Conservation (phyloP, 2,888 invertebrate genomes). For the Teinopalpus imperialis region DNA sequence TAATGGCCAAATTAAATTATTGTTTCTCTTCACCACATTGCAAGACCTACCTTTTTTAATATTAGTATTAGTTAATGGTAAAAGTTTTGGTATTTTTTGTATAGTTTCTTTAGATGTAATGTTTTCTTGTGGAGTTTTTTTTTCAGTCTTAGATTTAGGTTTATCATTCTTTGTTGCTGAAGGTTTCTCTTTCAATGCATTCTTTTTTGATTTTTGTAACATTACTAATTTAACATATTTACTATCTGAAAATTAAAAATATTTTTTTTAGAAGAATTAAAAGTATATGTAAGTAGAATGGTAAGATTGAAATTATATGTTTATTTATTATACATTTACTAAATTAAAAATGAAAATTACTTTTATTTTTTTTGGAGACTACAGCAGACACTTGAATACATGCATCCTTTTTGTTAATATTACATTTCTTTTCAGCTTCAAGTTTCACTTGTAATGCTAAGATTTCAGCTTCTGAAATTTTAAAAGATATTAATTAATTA, state of each 20-base stretch:
- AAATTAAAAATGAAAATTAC: too few species aligned
- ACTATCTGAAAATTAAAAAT: conserved; percentile 45
- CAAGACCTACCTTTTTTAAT: conserved; percentile 56
- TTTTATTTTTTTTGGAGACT: conserved; percentile 53
- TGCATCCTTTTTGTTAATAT: conserved; percentile 51
- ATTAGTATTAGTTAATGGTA: conserved; percentile 49
- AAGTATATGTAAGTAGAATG: conserved; percentile 1
- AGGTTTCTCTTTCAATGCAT: conserved; percentile 38
- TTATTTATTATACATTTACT: too few species aligned
- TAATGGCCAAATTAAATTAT: too few species aligned
- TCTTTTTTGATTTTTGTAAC: conserved; percentile 50
- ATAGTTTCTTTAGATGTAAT: conserved; percentile 24
- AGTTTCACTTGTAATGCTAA: conserved; percentile 67
- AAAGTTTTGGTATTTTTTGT: conserved; percentile 52
- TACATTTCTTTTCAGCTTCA: conserved; percentile 44
- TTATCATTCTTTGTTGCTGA: conserved; percentile 30
- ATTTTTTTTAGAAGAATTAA: too few species aligned
- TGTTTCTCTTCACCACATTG: too few species aligned
- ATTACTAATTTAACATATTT: conserved; percentile 54
- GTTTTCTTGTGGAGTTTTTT: conserved; percentile 28
- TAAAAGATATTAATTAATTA: neutral
- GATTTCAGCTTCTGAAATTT: conserved; percentile 61
- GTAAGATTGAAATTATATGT: too few species aligned
- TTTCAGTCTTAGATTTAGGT: conserved; percentile 31
- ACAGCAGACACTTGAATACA: conserved; percentile 61